Base-by-base conservation (phyloP, 2,113 vertebrate genomes). In the Passer montanus region DNA sequence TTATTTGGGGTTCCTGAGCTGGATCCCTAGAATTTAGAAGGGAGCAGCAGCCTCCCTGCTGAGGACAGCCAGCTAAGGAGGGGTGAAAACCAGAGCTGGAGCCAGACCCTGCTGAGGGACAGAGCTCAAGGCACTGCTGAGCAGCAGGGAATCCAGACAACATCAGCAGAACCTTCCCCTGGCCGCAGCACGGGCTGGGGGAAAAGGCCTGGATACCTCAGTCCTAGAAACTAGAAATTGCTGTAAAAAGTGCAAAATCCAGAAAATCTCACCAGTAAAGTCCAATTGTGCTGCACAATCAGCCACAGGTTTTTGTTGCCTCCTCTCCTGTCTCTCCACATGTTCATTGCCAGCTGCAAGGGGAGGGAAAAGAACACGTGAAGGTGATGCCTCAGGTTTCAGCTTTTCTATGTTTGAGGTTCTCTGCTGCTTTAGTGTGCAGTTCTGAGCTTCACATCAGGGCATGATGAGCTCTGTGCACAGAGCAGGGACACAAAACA, bases 361-460 rank as follows among this genome's bases (percentile, higher is more conserved):
- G 2, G 28, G 55, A 78, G 62, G 30, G 18, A 23, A 30, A 49
- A 44, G 15, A 44, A n/a, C 5, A 64, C 12, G 28, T 28, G 41
- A 68, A 35, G 56, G 56, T 11, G 33, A 35, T 58, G 33, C 21
- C 56, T 58, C 56, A 58, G 33, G 33, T n/a, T 58, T n/a, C 0
- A 6, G 56, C 9, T 58, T 58, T 58, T 58, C 1, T 23, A 2
- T 58, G 1, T 58, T 23, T n/a, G 33, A 15, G 1, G 4, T 10
- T 58, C 56, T n/a, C 33, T 23, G 56, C 56, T 58, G 33, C 33
- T 58, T n/a, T 15, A n/a, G 55, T 58, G 33, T 10, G 33, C 2
- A 5, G 21, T 4, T 15, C 33, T 58, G 33, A 3, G 55, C 9
- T n/a, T 3, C 55, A 15, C 0, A 22, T n/a, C 0, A 33, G 7